Percentiles rank a stretch among this genome's conserved stretches.
These are phyloP conservation scores for Crotalus helleri DNA, from an alignment of 2,113 vertebrate genomes.

Conservation along the genomic window DNA sequence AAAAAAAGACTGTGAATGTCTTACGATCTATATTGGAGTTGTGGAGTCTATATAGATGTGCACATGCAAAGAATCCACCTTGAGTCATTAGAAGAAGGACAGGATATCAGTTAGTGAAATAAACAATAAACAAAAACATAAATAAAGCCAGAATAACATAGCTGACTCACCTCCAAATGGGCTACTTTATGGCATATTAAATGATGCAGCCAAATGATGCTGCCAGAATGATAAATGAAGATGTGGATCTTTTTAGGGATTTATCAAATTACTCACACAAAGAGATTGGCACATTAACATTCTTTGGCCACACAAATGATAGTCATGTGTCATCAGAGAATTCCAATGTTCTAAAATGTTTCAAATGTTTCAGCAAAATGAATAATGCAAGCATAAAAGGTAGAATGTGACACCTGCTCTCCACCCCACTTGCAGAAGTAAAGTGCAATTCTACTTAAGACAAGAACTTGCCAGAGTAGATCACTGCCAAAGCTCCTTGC, in stretches of 20 bases:
- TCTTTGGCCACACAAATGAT: neutral
- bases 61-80: neutral
- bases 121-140: neutral
- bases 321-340: neutral
- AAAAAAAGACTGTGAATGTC: neutral
- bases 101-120: neutral
- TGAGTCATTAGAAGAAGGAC: neutral
- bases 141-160: neutral
- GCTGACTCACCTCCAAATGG: neutral
- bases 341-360: neutral
- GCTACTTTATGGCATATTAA: neutral
- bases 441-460: neutral
- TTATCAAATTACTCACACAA: neutral
- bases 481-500: neutral
- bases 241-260: neutral
- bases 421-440: neutral
- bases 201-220: neutral
- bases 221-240: neutral
- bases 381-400: neutral
- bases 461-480: neutral
- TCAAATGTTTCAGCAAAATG: neutral
- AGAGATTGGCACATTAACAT: neutral
- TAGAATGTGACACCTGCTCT: neutral
- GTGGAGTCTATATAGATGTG: neutral
- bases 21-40: neutral